Evolutionary conservation across 2,797 vertebrate genomes (phyloP), one percentile per base, ranked within the genome.

Genomic region (Mormyrops boulengeri): DNA sequence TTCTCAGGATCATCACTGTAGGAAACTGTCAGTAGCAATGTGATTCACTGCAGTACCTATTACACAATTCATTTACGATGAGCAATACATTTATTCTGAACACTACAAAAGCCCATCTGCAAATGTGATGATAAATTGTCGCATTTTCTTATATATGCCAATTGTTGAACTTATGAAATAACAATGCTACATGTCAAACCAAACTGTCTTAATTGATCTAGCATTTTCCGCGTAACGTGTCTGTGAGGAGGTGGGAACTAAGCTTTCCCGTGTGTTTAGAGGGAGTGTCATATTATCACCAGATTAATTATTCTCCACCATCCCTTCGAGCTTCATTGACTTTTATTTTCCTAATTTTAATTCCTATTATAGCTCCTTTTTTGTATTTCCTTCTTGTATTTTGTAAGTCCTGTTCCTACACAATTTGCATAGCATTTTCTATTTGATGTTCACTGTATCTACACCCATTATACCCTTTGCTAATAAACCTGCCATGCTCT

Each of bases 1-100:
- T 90, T 89, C 90, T 92, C 85, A 85, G 80, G 77, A 89, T 91
- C 91, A 91, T 92, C 90, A 90, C 88, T 89, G 89, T 90, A 91
- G 73, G 11, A 19, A 87, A 53, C 49, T 88, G 91, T 89, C 91
- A 90, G 89, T 90, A 84, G 69, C 55, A 66, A 19, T 17, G 11
- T 30, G 52, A 66, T 41, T 38, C 47, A 52, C 11, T 62, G 1
- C n/a, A 62, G 87, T 85, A 85, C 50, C 66, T 44, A 22, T 7
- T 53, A 12, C 38, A 60, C 73, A 89, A 91, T 91, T 88, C 89
- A 90, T 62, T 89, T 7, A 62, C 17, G 38, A 22, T 50, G 77
- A 60, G 41, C 1, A 17, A 34, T 30, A 17, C 12, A 66, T 84
- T 60, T 26, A 47, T 82, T 89, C n/a, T 88, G 52, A 87, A 34